Conservation (phyloP, 2,888 invertebrate species). For the Caenorhabditis uteleia region DNA sequence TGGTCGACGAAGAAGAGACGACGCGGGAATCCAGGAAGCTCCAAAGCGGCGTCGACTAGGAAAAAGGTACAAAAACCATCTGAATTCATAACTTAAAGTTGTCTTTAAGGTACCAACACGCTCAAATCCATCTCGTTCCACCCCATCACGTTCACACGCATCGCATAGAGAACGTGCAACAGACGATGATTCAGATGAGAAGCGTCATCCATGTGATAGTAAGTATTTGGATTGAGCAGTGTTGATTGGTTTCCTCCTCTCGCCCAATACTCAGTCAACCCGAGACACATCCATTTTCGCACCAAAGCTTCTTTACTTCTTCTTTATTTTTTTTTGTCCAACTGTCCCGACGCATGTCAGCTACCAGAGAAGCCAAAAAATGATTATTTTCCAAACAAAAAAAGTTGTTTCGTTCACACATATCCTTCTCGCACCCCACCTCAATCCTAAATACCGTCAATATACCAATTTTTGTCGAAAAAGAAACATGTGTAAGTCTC, state of each 20-base stretch:
- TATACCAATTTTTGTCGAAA: too few species aligned
- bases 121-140: conserved; percentile 10
- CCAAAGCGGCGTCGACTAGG: conserved; percentile 14
- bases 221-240: conserved; percentile 31
- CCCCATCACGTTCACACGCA: conserved; percentile 12
- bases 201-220: conserved; percentile 48
- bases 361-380: conserved; percentile 23
- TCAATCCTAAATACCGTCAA: too few species aligned
- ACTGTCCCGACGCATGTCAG: conserved; percentile 18
- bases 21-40: conserved; percentile 10
- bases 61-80: conserved; percentile 20
- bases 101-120: not conserved
- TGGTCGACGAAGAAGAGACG: conserved; percentile 58
- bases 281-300: too few species aligned
- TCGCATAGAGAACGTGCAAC: conserved; percentile 9
- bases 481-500: too few species aligned
- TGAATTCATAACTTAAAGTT: not conserved
- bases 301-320: not conserved
- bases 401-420: too few species aligned
- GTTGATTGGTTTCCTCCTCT: conserved; percentile 19
- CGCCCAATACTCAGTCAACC: conserved; percentile 26
- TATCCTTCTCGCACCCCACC: too few species aligned
- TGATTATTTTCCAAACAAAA: too few species aligned
- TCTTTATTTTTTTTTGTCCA: not conserved
- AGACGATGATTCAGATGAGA: conserved; percentile 41